Conservation (phyloP, 2,888 invertebrate genomes). For the Pristionchus japonicus region DNA sequence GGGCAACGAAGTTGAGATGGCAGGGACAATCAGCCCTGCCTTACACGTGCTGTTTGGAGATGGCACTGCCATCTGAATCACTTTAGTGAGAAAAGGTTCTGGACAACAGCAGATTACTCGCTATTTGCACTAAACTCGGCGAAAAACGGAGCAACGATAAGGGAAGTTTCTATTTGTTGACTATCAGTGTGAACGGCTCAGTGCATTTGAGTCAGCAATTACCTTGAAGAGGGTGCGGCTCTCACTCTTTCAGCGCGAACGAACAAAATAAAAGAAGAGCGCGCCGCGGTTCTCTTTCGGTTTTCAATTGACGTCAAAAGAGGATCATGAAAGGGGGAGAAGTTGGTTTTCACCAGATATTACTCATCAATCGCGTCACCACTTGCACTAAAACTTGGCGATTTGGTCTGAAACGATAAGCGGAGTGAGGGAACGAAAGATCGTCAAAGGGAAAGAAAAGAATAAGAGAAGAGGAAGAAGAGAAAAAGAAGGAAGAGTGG, state of each 20-base stretch:
- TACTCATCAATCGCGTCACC: not conserved
- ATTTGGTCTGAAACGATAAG: not conserved
- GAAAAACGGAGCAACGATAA: not conserved
- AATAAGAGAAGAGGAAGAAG: not conserved
- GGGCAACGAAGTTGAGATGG: not conserved
- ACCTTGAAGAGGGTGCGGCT: not conserved
- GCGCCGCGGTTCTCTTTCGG: not conserved
- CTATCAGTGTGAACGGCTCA: not conserved
- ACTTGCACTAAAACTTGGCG: not conserved
- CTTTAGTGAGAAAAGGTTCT: not conserved
- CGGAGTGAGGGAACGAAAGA: not conserved
- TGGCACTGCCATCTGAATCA: not conserved
- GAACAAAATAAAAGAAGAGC: not conserved
- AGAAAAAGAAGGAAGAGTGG: not conserved
- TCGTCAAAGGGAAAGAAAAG: not conserved
- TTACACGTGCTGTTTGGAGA: not conserved
- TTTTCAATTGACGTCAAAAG: slow-evolving; percentile 9
- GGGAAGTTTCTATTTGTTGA: not conserved
- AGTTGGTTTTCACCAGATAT: not conserved
- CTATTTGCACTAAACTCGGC: not conserved
- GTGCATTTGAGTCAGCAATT: not conserved
- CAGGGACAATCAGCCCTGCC: not conserved
- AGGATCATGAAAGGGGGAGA: not conserved
- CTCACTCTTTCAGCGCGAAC: not conserved
- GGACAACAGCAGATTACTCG: not conserved